Evolutionary conservation across 2,888 invertebrate genomes (phyloP), one percentile per base, ranked within the genome.

Genomic region (Lepidochrysops patricia): DNA sequence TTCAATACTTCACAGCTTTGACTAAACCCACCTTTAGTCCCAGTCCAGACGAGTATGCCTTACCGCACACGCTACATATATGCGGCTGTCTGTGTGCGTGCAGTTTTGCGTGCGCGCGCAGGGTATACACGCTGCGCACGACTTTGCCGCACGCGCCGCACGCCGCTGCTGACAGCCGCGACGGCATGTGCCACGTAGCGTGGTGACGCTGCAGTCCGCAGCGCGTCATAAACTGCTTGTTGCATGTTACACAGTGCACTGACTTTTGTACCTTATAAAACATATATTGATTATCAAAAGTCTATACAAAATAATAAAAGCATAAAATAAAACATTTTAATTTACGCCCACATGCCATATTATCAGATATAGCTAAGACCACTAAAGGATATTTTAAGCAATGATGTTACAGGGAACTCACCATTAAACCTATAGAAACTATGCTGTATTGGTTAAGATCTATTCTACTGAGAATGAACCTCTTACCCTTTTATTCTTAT

Each of bases 21-120:
- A 5, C 25, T 43, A 56, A 32, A 32, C 12, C 15, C 35, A 83
- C 86, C 74, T 75, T 79, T 26, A 87, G 74, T 58, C 72, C 73
- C 62, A 74, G 71, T 48, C 73, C 70, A 1, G 77, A 75, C 4
- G 77, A 75, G 56, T 76, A 81, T n/a, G 72, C 77, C 63, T 79
- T 83, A 0, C 89, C 89, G 48, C 89, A 90, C 0, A 85, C 68
- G 65, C 89, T 81, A 60, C 89, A 90, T 19, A 89, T 77, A 57
- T 70, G 73, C 9, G 74, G 56, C 32, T 69, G 75, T 25, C 76
- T 71, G 13, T 78, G 73, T 0, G 67, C 72, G 57, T 89, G 89
- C 12, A 70, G 69, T 57, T 78, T 76, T 56, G 74, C 65, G 61
- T 90, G 89, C 63, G 76, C 74, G 27, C 73, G 73, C 57, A 89